Evolutionary conservation across 2,888 invertebrate species (phyloP).

Genomic region (Julus scanicus): DNA sequence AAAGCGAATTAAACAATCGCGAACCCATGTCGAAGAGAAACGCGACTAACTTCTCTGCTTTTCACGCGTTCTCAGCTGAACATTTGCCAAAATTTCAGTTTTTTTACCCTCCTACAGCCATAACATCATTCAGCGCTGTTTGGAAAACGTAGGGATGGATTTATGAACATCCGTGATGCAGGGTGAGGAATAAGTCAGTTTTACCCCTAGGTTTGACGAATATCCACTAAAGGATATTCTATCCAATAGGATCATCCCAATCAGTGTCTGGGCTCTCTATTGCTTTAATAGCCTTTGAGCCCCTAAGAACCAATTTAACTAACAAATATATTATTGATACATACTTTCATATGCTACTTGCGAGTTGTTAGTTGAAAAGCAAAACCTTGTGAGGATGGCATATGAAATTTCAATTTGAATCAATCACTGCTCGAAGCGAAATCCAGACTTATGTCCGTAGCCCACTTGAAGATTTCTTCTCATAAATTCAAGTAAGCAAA

Average conservation of each 20-base stretch:
- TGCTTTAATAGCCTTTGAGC: no score
- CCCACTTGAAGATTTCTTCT: not conserved
- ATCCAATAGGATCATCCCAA: no score
- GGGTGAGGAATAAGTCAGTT: not conserved
- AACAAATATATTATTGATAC: no score
- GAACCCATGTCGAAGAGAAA: not conserved
- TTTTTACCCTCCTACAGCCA: not conserved
- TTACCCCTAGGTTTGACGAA: not conserved
- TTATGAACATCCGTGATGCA: not conserved
- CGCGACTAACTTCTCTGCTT: not conserved
- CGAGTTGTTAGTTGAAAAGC: no score
- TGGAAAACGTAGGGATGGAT: not conserved
- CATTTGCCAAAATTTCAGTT: not conserved
- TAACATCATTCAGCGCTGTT: constrained; percentile 28
- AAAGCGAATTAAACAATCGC: constrained; percentile 28
- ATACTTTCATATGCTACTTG: no score
- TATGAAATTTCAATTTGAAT: no score
- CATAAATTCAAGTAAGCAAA: not conserved
- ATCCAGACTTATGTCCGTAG: no score
- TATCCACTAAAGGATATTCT: no score
- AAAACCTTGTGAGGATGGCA: no score
- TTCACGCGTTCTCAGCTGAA: not conserved
- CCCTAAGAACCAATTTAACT: no score
- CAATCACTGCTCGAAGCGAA: not conserved
- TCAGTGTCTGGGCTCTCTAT: no score